Conservation (phyloP, 1,140 invertebrate genomes). For the Drosophila prosaltans region DNA sequence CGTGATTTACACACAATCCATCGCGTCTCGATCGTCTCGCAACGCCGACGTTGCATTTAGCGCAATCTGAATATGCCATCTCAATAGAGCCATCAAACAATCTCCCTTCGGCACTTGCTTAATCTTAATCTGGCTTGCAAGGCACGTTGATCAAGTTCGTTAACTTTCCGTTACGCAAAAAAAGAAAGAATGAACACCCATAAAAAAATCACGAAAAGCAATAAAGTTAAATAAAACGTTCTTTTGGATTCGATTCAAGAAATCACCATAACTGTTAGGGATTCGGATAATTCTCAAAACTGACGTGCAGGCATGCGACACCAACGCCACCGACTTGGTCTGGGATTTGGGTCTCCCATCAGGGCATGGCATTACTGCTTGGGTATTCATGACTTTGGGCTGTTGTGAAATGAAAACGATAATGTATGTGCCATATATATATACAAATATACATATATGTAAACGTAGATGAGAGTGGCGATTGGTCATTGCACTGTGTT, state of each 20-base stretch:
- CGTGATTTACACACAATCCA: conserved; percentile 74
- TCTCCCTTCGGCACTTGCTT: conserved; percentile 48
- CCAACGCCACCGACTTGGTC: conserved; percentile 31
- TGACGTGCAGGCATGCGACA: conserved; percentile 72
- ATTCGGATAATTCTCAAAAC: conserved; percentile 33
- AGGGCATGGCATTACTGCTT: conserved; percentile 31
- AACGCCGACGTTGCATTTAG: conserved; percentile 51
- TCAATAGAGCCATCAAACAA: conserved; percentile 62
- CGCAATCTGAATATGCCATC: conserved; percentile 51
- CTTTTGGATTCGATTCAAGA: conserved; percentile 75
- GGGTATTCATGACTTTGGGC: conserved; percentile 43
- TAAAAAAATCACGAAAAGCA: conserved; percentile 13
- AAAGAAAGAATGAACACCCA: conserved; percentile 11
- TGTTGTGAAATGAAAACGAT: conserved; percentile 49
- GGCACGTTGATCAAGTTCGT: conserved; percentile 67
- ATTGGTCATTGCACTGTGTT: conserved; percentile 68
- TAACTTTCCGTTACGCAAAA: conserved; percentile 73
- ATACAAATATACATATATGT: not conserved
- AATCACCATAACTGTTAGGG: conserved; percentile 77
- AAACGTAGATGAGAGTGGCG: conserved; percentile 28
- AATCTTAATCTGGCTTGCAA: conserved; percentile 44
- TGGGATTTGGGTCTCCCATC: conserved; percentile 32
- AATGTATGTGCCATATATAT: conserved; percentile 2
- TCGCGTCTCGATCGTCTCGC: conserved; percentile 39
- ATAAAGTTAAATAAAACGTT: conserved; percentile 37